Evolutionary conservation across 2,888 invertebrate genomes (phyloP).

Genomic region (Rhynchonema sp.): DNA sequence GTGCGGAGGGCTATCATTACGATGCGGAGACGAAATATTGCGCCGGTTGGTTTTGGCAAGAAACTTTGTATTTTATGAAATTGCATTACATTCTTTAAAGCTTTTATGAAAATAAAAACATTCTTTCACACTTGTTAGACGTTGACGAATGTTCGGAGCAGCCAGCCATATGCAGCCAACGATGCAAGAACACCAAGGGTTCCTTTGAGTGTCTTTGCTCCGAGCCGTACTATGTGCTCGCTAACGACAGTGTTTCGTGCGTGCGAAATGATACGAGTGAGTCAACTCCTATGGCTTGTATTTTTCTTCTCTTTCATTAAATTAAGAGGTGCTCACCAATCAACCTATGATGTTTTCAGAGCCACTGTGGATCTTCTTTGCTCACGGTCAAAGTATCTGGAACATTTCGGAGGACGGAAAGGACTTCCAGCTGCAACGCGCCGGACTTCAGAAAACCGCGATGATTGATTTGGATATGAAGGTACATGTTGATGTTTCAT

Average conservation of each 20-base stretch:
- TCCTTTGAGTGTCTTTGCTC: slow-evolving; percentile 85
- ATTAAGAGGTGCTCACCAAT: too few relatives aligned
- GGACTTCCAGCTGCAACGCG: slow-evolving; percentile 64
- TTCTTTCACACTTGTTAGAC: too few relatives aligned
- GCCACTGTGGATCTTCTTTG: slow-evolving; percentile 31
- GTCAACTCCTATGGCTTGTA: too few relatives aligned
- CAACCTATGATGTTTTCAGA: too few relatives aligned
- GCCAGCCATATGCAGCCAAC: slow-evolving; percentile 53
- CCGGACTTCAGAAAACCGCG: slow-evolving; percentile 84
- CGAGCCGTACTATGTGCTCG: slow-evolving; percentile 62
- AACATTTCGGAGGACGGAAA: slow-evolving; percentile 79
- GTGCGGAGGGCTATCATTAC: neutral
- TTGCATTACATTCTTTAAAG: too few relatives aligned
- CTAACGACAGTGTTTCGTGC: slow-evolving; percentile 60
- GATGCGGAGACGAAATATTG: neutral
- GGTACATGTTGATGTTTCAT: slow-evolving; percentile 7
- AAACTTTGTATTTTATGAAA: too few relatives aligned
- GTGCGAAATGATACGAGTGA: slow-evolving; percentile 55
- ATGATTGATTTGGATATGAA: slow-evolving; percentile 61
- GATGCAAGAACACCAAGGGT: slow-evolving; percentile 83
- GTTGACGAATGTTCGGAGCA: slow-evolving; percentile 67
- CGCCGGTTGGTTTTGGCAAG: too few relatives aligned
- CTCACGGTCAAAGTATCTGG: slow-evolving; percentile 86
- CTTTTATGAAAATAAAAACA: too few relatives aligned
- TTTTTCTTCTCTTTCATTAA: too few relatives aligned